phyloP scores from a whole-genome alignment of 2,888 invertebrate species.

The Amphimallon solstitiale region DNA sequence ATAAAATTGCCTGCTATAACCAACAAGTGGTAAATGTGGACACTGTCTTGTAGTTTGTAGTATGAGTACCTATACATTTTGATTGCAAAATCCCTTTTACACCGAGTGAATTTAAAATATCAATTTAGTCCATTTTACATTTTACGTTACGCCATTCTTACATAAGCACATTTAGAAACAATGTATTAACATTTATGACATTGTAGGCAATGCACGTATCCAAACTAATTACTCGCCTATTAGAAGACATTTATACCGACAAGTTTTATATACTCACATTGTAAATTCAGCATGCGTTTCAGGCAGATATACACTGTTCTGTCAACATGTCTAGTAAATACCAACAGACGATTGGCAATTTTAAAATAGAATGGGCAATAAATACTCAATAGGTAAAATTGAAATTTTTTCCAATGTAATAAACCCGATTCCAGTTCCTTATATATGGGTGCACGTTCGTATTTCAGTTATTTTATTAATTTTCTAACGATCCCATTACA shows the following conservation, averaged over 20 bases:
- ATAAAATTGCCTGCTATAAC: too few relatives aligned
- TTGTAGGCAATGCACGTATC: neutral
- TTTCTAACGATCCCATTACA: conserved; percentile 13
- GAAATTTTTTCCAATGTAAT: conserved; percentile 27
- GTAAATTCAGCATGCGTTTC: conserved; percentile 1
- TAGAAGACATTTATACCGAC: neutral
- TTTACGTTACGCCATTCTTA: too few relatives aligned
- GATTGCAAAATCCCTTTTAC: too few relatives aligned
- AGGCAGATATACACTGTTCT: neutral
- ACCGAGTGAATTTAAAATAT: too few relatives aligned
- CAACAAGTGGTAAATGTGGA: too few relatives aligned
- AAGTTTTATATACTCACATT: neutral
- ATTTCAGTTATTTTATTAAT: conserved; percentile 26
- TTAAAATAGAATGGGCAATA: conserved; percentile 35
- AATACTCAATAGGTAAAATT: conserved; percentile 30
- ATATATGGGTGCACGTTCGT: neutral
- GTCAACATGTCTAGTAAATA: too few relatives aligned
- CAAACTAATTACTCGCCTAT: conserved; percentile 15
- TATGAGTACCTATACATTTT: too few relatives aligned
- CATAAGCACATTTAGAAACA: too few relatives aligned
- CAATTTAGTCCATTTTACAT: too few relatives aligned
- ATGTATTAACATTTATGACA: neutral
- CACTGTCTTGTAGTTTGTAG: too few relatives aligned
- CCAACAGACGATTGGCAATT: conserved; percentile 6
- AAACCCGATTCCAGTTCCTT: conserved; percentile 30